Evolutionary conservation across 2,888 invertebrate species (phyloP).

Genomic region (Litoditis marina): DNA sequence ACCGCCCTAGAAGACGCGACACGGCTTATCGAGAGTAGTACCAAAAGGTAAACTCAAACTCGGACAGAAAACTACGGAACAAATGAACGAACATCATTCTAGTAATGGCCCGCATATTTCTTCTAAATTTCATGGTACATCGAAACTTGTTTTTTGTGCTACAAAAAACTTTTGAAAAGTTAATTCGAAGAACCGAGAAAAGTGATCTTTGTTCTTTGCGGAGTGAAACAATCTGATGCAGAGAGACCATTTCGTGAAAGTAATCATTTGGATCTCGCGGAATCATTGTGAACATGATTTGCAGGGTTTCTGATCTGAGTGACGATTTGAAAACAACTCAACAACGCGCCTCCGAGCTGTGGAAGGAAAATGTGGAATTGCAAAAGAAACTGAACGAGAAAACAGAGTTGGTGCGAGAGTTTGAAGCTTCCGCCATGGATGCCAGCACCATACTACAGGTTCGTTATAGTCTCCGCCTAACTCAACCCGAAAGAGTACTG

Average conservation of each 20-base stretch:
- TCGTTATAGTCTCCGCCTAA: background rate
- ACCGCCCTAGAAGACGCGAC: constrained; percentile 54
- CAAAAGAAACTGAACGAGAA: constrained; percentile 7
- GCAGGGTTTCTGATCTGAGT: constrained; percentile 16
- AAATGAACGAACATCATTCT: too few species aligned
- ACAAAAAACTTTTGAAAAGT: too few species aligned
- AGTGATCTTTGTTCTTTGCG: too few species aligned
- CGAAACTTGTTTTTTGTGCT: too few species aligned
- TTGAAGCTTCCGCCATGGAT: constrained; percentile 11
- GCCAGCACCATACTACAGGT: constrained; percentile 9
- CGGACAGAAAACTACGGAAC: too few species aligned
- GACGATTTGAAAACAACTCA: constrained; percentile 17
- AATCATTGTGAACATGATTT: background rate
- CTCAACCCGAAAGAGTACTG: too few species aligned
- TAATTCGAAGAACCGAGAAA: too few species aligned
- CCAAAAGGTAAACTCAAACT: constrained; percentile 40
- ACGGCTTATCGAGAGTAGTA: constrained; percentile 48
- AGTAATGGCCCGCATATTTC: too few species aligned
- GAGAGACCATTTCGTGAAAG: too few species aligned
- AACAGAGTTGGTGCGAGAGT: constrained; percentile 14
- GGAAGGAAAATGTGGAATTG: constrained; percentile 16
- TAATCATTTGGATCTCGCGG: background rate
- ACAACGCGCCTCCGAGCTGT: constrained; percentile 19
- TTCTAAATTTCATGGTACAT: too few species aligned
- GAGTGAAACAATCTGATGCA: too few species aligned